These are phyloP conservation scores for Scleropages formosus DNA, from an alignment of 2,797 vertebrate species.

Conservation along the genomic window DNA sequence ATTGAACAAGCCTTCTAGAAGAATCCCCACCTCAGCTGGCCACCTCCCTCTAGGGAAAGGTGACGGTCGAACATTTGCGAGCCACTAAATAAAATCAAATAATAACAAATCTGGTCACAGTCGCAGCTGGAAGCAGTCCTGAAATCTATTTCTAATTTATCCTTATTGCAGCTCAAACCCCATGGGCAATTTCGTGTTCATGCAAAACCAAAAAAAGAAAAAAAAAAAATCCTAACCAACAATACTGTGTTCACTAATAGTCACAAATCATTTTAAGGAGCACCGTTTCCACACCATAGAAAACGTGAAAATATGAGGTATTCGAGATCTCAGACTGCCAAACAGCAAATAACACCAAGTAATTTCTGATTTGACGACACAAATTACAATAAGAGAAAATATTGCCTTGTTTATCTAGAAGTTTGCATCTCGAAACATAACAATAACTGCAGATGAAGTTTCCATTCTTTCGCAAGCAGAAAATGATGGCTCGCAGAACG, in stretches of 20 bases:
- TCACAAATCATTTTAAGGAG: conserved; percentile 52
- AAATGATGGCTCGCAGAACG: background rate
- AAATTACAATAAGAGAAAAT: conserved; percentile 1
- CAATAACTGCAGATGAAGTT: background rate
- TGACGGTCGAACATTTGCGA: conserved; percentile 16
- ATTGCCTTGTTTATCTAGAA: conserved; percentile 5
- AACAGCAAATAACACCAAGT: conserved; percentile 31
- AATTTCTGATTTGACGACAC: conserved; percentile 32
- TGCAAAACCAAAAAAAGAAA: conserved; percentile 47
- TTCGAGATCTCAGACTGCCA: conserved; percentile 30
- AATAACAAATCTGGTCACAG: conserved; percentile 43
- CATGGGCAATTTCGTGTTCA: conserved; percentile 49
- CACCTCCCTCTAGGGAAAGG: background rate
- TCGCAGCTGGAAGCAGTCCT: conserved; percentile 53
- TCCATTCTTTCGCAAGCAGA: background rate
- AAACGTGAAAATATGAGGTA: conserved; percentile 19
- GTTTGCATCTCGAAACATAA: conserved; percentile 6
- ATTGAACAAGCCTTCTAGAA: too few species aligned
- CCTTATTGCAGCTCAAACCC: conserved; percentile 56
- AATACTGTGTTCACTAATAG: conserved; percentile 55
- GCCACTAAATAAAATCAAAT: conserved; percentile 39
- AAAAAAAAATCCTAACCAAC: conserved; percentile 46
- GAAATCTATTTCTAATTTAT: conserved; percentile 60
- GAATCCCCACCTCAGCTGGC: too few species aligned
- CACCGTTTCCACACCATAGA: conserved; percentile 37